These are phyloP conservation scores for Mormyrus hasselquistii DNA, from an alignment of 2,797 vertebrate genomes.

Conservation along the genomic window DNA sequence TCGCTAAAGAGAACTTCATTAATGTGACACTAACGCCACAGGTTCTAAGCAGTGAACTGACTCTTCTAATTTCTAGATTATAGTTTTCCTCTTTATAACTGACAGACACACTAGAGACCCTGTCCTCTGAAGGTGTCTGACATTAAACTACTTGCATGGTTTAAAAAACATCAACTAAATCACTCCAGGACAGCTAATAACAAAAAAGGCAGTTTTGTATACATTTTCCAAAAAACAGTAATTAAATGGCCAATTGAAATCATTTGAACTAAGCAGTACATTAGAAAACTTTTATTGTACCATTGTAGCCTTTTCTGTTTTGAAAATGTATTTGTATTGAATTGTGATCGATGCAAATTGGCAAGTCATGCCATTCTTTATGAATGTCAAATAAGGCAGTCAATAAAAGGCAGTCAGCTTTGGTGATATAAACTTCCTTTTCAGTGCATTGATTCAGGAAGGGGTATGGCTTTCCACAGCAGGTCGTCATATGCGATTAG, in stretches of 20 bases:
- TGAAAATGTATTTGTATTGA: neutral
- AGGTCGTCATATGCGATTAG: neutral
- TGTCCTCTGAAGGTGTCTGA: neutral
- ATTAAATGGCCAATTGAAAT: neutral
- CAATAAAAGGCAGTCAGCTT: too few relatives aligned
- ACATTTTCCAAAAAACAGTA: neutral
- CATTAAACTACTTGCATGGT: neutral
- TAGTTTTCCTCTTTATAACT: neutral
- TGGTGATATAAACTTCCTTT: constrained; percentile 16
- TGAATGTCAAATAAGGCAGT: neutral
- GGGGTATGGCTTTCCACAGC: neutral
- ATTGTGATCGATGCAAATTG: neutral
- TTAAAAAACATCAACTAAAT: neutral
- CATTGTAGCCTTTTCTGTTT: neutral
- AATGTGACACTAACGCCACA: neutral
- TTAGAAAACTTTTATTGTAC: neutral
- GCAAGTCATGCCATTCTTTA: neutral
- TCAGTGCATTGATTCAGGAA: neutral
- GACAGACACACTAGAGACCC: neutral
- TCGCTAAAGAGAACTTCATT: neutral
- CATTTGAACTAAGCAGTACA: neutral
- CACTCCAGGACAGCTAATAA: neutral
- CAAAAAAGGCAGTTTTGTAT: neutral
- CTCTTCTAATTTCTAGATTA: neutral
- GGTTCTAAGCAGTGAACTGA: neutral